These are phyloP conservation scores for Phylloscopus collybita DNA, from an alignment of 2,797 vertebrate species.

Conservation along the genomic window DNA sequence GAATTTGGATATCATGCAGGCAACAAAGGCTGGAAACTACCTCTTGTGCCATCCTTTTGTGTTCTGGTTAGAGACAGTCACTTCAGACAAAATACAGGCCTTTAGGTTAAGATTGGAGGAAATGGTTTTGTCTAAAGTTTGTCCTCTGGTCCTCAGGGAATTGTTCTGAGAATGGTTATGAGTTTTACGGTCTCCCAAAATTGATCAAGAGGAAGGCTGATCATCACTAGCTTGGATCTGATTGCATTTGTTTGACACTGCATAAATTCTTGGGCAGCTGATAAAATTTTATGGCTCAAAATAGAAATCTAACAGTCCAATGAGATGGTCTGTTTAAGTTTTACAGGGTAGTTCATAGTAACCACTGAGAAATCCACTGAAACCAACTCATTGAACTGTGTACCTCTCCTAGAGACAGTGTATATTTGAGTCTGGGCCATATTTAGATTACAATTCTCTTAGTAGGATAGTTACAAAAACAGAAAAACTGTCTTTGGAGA, in stretches of 20 bases:
- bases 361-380: background rate
- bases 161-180: background rate
- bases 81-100: background rate
- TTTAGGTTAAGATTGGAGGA: background rate
- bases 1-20: background rate
- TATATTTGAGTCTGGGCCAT: background rate
- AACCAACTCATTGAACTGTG: fast-evolving
- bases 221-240: background rate
- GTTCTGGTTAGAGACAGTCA: background rate
- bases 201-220: background rate
- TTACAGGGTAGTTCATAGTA: background rate
- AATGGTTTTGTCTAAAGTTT: background rate
- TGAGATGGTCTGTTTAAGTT: background rate
- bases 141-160: background rate
- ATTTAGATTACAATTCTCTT: background rate
- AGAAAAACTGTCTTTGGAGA: background rate
- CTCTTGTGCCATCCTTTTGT: background rate
- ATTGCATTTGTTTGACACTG: background rate
- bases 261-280: background rate
- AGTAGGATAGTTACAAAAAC: background rate
- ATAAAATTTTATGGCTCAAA: conserved; percentile 18
- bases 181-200: background rate
- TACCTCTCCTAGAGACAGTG: background rate
- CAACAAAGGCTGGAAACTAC: background rate
- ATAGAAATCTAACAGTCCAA: background rate